phyloP scores from a whole-genome alignment of 2,888 invertebrate species.

The Xestia xanthographa region DNA sequence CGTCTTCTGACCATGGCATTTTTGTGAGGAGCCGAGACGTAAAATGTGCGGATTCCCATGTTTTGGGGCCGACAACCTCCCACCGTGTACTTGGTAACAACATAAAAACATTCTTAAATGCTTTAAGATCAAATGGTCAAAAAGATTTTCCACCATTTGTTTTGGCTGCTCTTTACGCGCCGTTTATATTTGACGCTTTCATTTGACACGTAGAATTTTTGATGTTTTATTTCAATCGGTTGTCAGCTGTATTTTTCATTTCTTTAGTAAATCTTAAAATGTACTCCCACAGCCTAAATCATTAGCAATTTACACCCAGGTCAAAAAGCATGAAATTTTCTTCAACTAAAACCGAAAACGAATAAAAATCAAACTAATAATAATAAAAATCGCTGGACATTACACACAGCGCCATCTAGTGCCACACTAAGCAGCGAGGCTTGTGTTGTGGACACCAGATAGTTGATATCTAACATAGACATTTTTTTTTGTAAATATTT shows the following conservation, averaged over 20 bases:
- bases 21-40: slow-evolving; percentile 65
- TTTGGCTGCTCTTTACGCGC: not conserved
- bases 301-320: no score
- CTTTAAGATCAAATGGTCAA: slow-evolving; percentile 6
- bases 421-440: no score
- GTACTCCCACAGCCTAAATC: not conserved
- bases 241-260: not conserved
- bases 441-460: no score
- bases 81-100: slow-evolving; percentile 22
- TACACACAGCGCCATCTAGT: no score
- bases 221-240: not conserved
- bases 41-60: slow-evolving; percentile 68
- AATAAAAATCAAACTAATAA: no score
- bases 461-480: no score
- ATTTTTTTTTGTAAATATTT: no score
- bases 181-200: not conserved
- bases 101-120: slow-evolving; percentile 3
- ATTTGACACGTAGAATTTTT: not conserved
- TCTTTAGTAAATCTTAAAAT: not conserved
- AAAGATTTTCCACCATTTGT: slow-evolving; percentile 9
- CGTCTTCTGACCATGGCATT: slow-evolving; percentile 68
- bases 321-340: not conserved
- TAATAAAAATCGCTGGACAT: no score
- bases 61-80: slow-evolving; percentile 73
- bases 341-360: not conserved